Percentiles rank a stretch among this genome's conserved stretches.
phyloP scores from a whole-genome alignment of 2,113 vertebrate genomes.

The Patagioenas fasciata region DNA sequence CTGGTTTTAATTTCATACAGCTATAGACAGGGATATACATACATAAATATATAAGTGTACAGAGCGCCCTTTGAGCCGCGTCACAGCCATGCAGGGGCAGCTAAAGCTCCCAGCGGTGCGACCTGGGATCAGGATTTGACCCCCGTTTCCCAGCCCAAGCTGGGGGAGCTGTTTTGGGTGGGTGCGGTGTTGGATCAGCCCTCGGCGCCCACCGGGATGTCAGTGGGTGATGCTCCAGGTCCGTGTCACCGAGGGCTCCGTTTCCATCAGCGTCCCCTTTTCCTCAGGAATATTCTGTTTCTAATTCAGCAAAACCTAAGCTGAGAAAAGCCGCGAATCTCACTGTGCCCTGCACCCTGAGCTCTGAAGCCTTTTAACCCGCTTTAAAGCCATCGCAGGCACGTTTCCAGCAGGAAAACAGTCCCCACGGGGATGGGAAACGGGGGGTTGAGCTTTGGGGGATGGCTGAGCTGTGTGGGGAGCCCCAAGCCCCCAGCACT shows the following conservation, averaged over 20 bases:
- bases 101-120: background rate
- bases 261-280: background rate
- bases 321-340: background rate
- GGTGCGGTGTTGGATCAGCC: background rate
- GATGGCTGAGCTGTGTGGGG: fast-evolving
- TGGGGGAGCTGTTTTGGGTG: background rate
- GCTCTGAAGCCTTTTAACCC: background rate
- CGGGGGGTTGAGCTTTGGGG: background rate
- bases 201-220: background rate
- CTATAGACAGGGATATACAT: background rate
- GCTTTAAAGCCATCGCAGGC: background rate
- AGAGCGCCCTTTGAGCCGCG: background rate
- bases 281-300: background rate
- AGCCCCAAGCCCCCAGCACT: background rate
- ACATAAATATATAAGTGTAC: background rate
- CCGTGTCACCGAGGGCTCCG: background rate
- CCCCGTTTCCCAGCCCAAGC: background rate
- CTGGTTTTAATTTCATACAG: background rate
- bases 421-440: background rate
- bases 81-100: background rate
- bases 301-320: background rate
- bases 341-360: fast-evolving
- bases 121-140: background rate
- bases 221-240: background rate
- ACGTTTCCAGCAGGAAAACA: background rate